Conservation (phyloP, 2,888 invertebrate species). For the Aspidapion aeneum region DNA sequence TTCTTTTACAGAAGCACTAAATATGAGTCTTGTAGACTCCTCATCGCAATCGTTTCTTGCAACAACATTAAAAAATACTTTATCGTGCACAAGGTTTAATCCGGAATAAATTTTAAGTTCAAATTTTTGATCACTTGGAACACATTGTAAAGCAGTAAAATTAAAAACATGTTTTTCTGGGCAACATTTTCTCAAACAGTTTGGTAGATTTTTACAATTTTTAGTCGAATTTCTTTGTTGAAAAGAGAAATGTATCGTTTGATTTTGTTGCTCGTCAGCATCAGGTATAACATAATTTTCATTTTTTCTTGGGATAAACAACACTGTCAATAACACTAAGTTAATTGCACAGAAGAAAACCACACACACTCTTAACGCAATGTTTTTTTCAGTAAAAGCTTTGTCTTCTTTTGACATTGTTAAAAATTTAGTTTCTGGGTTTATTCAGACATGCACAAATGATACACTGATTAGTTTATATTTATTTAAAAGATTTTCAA, state of each 20-base stretch:
- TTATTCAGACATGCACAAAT: too few species aligned
- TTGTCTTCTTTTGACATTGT: too few species aligned
- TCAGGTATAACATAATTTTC: too few species aligned
- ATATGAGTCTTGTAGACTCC: slow-evolving; percentile 5
- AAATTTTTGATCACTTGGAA: background rate
- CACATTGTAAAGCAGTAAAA: background rate
- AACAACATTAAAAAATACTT: slow-evolving; percentile 7
- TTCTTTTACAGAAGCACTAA: background rate
- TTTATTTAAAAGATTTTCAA: too few species aligned
- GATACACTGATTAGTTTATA: too few species aligned
- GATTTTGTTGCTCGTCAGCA: too few species aligned
- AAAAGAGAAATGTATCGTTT: background rate
- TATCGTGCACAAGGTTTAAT: background rate
- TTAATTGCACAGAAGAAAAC: too few species aligned
- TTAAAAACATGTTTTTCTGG: slow-evolving; percentile 13
- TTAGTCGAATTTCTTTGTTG: background rate
- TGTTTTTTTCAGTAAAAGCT: too few species aligned
- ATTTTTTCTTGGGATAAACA: too few species aligned
- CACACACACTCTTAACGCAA: too few species aligned
- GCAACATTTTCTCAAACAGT: slow-evolving; percentile 29
- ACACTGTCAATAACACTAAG: too few species aligned
- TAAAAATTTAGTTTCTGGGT: too few species aligned
- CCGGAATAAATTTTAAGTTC: background rate
- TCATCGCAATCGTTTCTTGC: slow-evolving; percentile 8
- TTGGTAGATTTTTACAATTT: slow-evolving; percentile 8